A percentile compares a stretch with the other conserved stretches of the same genome.
phyloP scores from a whole-genome alignment of 30 jellyfish, hydroid and myxozoan genomes.

The Nemopilema nomurai region DNA sequence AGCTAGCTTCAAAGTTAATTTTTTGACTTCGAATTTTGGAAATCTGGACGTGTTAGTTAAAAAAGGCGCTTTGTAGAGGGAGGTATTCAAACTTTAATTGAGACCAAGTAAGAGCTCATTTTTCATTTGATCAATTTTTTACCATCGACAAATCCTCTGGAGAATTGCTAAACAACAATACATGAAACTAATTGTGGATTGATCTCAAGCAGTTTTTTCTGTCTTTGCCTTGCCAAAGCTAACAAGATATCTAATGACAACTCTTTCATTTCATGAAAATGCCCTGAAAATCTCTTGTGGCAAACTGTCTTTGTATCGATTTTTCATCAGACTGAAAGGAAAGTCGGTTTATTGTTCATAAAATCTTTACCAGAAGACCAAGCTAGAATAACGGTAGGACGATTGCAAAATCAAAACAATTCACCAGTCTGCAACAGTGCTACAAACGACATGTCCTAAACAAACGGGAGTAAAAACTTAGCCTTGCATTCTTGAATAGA shows the following conservation, averaged over 20 bases:
- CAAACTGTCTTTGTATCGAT: background rate
- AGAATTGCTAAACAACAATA: too few relatives aligned
- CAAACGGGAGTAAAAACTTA: background rate
- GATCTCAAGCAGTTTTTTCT: too few relatives aligned
- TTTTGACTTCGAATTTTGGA: too few relatives aligned
- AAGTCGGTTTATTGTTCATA: background rate
- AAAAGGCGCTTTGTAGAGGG: too few relatives aligned
- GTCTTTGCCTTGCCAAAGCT: background rate
- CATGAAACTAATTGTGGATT: too few relatives aligned
- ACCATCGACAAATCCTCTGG: too few relatives aligned
- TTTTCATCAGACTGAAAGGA: background rate
- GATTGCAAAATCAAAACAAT: background rate
- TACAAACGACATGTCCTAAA: background rate
- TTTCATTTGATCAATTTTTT: too few relatives aligned
- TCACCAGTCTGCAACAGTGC: background rate
- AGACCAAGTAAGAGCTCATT: too few relatives aligned
- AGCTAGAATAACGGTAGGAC: background rate
- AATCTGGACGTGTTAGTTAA: too few relatives aligned
- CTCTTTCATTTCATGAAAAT: background rate
- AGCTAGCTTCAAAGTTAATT: too few relatives aligned
- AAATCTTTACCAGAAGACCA: background rate
- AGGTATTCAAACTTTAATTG: too few relatives aligned
- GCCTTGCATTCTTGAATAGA: background rate
- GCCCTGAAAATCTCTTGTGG: background rate
- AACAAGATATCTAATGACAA: background rate